Evolutionary conservation across 2,888 invertebrate species (phyloP), one percentile per base, ranked within the genome.

Genomic region (Drosophila mayaguana): DNA sequence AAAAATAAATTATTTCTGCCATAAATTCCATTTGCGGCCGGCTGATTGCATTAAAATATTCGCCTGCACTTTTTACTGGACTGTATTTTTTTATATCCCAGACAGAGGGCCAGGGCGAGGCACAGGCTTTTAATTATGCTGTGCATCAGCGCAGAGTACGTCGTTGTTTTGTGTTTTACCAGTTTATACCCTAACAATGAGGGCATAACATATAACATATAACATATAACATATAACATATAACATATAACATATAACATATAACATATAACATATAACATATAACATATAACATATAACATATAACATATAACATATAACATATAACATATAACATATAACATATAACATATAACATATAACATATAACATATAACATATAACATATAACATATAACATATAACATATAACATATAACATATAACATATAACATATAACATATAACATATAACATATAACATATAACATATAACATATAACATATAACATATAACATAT

Each of bases 111-210:
- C 32, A 32, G 48, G 40, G 12, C 48, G 18, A 28, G 54, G 61
- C 65, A 67, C 87, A 28, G 54, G 61, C 65, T 69, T 82, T 81
- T 87, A 81, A 82, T 82, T 82, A 84, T 87, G 75, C 71, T 82
- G 45, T 64, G 51, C 51, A 43, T 38, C 55, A 56, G n/a, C n/a
- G 11, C 54, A 48, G 55, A 48, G 40, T 18, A n/a, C 43, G 42
- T 34, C 55, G 40, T 64, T 65, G 42, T 63, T 64, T 63, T 55
- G 42, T 46, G 40, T 51, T 28, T 59, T 40, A 32, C 4, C 43
- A 16, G 16, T 53, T n/a, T 43, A 60, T 72, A 64, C 72, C 18
- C 60, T 65, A 1, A 11, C 20, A 9, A n/a, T 2, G 14, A 1
- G 14, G 14, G 34, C 20, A 8, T 51, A 50, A 32, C 18, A 50